A percentile compares a stretch with the other conserved stretches of the same genome.
These are phyloP conservation scores for Caenorhabditis remanei DNA, from an alignment of 1,140 invertebrate genomes.

Conservation along the genomic window DNA sequence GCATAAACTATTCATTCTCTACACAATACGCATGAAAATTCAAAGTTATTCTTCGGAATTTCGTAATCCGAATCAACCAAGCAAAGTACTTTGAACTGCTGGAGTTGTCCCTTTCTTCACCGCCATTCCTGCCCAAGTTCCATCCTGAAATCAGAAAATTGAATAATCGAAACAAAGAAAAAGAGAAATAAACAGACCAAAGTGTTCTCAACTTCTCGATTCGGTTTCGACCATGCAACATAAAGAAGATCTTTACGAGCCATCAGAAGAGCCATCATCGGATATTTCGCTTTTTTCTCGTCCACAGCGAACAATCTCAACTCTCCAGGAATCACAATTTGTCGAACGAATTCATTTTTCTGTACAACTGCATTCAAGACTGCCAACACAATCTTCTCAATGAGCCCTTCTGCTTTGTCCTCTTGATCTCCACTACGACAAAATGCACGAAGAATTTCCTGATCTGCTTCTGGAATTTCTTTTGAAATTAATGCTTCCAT, in stretches of 20 bases:
- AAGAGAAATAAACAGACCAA: not conserved
- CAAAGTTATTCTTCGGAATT: no score
- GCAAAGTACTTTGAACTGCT: not conserved
- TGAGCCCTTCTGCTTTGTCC: slow-evolving; percentile 2
- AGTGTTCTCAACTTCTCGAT: slow-evolving; percentile 18
- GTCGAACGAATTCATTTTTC: slow-evolving; percentile 39
- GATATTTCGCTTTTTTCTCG: slow-evolving; percentile 30
- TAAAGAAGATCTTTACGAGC: slow-evolving; percentile 50
- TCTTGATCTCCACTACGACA: slow-evolving; percentile 51
- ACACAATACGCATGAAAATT: no score
- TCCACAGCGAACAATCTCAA: slow-evolving; percentile 34
- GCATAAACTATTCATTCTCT: no score
- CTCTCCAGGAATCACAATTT: not conserved
- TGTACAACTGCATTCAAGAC: not conserved
- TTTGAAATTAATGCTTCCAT: slow-evolving; percentile 4
- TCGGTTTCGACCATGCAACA: slow-evolving; percentile 16
- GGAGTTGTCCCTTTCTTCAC: not conserved
- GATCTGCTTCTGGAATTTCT: not conserved
- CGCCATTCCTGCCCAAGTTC: slow-evolving; percentile 24
- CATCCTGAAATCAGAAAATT: slow-evolving; percentile 11
- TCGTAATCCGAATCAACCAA: not conserved
- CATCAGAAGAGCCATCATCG: slow-evolving; percentile 45
- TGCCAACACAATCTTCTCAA: not conserved
- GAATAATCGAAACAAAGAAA: not conserved
- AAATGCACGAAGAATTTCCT: slow-evolving; percentile 27